phyloP scores from a whole-genome alignment of 2,888 invertebrate genomes.

The Acrobasis suavella region DNA sequence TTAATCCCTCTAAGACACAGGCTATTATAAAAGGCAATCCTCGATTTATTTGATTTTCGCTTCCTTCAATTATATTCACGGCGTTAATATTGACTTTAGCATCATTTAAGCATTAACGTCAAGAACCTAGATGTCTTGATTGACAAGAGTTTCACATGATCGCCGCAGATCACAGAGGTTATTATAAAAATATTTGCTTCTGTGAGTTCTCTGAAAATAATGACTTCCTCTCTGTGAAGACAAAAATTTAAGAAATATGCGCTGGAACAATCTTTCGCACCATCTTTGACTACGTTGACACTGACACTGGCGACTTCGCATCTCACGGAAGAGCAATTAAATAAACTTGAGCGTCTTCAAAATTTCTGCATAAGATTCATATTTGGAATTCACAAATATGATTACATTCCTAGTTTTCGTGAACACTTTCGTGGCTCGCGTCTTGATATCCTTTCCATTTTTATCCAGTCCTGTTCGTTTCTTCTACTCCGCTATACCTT shows the following conservation, averaged over 20 bases:
- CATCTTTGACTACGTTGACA: neutral
- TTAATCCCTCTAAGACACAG: neutral
- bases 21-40: neutral
- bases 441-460: neutral
- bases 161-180: neutral
- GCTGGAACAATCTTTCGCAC: neutral
- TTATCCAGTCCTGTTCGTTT: neutral
- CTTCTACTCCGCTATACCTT: neutral
- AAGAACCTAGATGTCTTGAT: neutral
- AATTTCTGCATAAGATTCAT: neutral
- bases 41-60: neutral
- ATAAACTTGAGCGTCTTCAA: neutral
- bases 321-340: neutral
- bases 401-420: neutral
- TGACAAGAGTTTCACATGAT: neutral
- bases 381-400: neutral
- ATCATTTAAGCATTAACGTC: neutral
- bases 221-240: neutral
- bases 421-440: neutral
- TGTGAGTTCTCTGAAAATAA: neutral
- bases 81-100: neutral
- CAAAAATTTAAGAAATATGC: neutral
- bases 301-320: neutral
- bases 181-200: neutral
- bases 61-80: neutral